Base-by-base conservation (phyloP, 2,113 vertebrate genomes). In the Microcebus murinus region DNA sequence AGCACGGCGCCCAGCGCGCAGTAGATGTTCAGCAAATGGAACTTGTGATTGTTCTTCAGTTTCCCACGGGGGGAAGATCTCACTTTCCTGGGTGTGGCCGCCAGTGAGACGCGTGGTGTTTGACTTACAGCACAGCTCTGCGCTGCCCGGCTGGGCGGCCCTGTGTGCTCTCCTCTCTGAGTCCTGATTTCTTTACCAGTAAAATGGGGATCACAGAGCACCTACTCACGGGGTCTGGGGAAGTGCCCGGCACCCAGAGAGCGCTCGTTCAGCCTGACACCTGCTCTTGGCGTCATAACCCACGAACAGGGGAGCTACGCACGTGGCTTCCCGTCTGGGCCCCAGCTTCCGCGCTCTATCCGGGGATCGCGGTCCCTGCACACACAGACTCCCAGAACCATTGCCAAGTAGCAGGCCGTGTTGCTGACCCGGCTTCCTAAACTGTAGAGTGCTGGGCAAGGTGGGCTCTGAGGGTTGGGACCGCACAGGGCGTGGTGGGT, bases 181-280 rank as follows among this genome's bases (percentile, higher is more conserved):
- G 77, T 50, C 15, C 1, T 21, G 20, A n/a, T 50, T 65, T 90
- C 31, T 59, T 65, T 76, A 12, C 36, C 6, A 31, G 34, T n/a
- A 57, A 29, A 27, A 8, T 20, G 39, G 31, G 68, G 25, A 39
- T 42, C 63, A 0, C 21, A 3, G 13, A 39, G 61, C 6, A 1
- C 4, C 1, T 17, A 1, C 27, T 21, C 20, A 1, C 29, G 9
- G 36, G 55, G 45, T 36, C n/a, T 34, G 42, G 59, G 67, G 20
- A 71, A 71, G 77, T 1, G 0, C 84, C 12, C 6, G 39, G 39
- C 1, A 0, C 15, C 31, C 86, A 11, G 27, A 29, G 36, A 0
- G 0, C 0, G 11, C 48, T 27, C 31, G 7, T 8, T 17, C 25
- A 3, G 23, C 4, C 39, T 21, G 67, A 42, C 2, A 7, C 48